Evolutionary conservation across 2,113 vertebrate genomes (phyloP).

Genomic region (Ptychochromis oligacanthus): DNA sequence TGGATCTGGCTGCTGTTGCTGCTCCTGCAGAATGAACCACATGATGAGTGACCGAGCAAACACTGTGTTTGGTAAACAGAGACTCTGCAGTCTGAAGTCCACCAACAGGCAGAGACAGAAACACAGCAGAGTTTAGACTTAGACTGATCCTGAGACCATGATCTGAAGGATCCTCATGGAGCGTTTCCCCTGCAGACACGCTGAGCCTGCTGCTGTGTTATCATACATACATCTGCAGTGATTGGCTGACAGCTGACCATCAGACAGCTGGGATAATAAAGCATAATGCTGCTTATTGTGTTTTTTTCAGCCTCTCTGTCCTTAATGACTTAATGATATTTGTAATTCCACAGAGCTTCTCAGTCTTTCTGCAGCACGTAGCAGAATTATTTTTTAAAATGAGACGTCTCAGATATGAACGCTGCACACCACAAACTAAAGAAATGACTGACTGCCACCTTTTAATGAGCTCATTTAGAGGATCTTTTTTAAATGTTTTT

Average conservation of each 20-base stretch:
- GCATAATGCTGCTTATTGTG: rapidly evolving
- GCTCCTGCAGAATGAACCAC: background rate
- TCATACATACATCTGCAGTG: rapidly evolving
- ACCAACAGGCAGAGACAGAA: background rate
- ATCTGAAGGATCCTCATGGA: background rate
- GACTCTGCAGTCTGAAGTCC: constrained; percentile 22
- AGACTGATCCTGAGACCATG: background rate
- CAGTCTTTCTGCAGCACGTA: background rate
- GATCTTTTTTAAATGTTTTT: too few species aligned
- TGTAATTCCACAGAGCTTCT: background rate
- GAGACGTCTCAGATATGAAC: rapidly evolving
- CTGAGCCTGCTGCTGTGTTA: too few species aligned
- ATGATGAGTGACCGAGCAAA: background rate
- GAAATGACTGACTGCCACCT: background rate
- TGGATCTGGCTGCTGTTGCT: background rate
- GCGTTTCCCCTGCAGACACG: too few species aligned
- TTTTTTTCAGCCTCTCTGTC: too few species aligned
- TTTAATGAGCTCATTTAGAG: background rate
- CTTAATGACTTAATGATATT: background rate
- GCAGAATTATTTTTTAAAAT: background rate
- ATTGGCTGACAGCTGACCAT: background rate
- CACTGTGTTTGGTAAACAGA: background rate
- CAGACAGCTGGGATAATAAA: background rate
- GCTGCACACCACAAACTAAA: background rate
- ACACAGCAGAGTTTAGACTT: background rate